These are phyloP conservation scores for Salvelinus namaycush DNA, from an alignment of 2,113 vertebrate genomes.

Conservation along the genomic window DNA sequence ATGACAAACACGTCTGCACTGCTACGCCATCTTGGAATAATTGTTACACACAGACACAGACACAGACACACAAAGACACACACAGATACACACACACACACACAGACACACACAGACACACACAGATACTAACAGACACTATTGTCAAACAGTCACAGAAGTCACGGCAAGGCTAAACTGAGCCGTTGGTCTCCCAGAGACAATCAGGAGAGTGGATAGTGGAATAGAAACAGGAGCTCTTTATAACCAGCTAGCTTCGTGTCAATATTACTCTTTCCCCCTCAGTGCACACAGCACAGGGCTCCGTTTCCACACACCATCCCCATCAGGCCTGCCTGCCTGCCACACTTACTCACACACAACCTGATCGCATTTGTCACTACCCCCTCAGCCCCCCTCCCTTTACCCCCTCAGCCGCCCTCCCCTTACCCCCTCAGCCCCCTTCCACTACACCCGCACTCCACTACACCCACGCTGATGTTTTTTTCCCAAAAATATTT, in stretches of 20 bases:
- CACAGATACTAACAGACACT: constrained; percentile 9
- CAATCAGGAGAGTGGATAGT: constrained; percentile 45
- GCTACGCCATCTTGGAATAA: no score
- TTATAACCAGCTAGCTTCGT: constrained; percentile 37
- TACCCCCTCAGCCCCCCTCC: constrained; percentile 32
- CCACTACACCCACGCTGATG: constrained; percentile 48
- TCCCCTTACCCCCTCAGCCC: background rate
- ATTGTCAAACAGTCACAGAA: background rate
- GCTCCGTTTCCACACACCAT: constrained; percentile 62
- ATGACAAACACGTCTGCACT: no score
- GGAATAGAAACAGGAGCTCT: constrained; percentile 54
- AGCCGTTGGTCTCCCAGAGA: constrained; percentile 7
- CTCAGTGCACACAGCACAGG: constrained; percentile 51
- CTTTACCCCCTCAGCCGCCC: background rate
- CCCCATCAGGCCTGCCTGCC: constrained; percentile 40
- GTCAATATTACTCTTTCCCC: constrained; percentile 69
- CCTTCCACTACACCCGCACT: background rate
- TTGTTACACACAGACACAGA: no score
- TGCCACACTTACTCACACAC: constrained; percentile 36
- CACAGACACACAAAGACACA: background rate
- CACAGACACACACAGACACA: background rate
- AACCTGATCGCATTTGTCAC: constrained; percentile 64
- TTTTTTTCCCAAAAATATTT: constrained; percentile 80
- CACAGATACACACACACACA: background rate
- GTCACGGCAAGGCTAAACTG: background rate